Conservation (phyloP, 2,888 invertebrate species). For the Frankliniella fusca region DNA sequence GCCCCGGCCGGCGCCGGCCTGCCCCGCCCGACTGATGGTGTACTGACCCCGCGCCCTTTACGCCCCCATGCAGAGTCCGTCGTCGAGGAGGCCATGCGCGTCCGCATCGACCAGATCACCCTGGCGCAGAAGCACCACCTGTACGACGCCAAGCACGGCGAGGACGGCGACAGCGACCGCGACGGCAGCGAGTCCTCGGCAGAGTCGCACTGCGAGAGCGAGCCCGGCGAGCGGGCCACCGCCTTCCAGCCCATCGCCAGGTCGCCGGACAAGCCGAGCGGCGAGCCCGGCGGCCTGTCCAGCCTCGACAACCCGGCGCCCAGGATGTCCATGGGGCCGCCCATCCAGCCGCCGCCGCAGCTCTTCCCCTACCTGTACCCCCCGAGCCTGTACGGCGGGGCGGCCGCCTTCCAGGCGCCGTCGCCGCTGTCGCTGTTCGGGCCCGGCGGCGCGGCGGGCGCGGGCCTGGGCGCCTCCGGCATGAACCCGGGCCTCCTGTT, state of each 20-base stretch:
- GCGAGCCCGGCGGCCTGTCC: slow-evolving; percentile 10
- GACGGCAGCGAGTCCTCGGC: slow-evolving; percentile 18
- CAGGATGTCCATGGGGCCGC: slow-evolving; percentile 81
- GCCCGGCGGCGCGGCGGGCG: neutral
- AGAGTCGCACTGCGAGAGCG: slow-evolving; percentile 21
- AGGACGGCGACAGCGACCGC: slow-evolving; percentile 20
- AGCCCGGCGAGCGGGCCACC: slow-evolving; percentile 3
- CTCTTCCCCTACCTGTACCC: slow-evolving; percentile 90
- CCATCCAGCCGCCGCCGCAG: slow-evolving; percentile 68
- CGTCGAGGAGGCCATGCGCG: slow-evolving; percentile 15
- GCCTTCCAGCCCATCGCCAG: slow-evolving; percentile 4
- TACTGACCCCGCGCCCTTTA: neutral
- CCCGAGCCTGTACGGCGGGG: slow-evolving; percentile 62
- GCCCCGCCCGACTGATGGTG: neutral
- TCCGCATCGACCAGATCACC: slow-evolving; percentile 18
- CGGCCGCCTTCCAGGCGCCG: neutral
- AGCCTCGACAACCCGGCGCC: slow-evolving; percentile 63
- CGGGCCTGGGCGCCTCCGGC: slow-evolving; percentile 50
- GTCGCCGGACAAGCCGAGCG: slow-evolving; percentile 14
- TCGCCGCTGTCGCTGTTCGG: slow-evolving; percentile 14
- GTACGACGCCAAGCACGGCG: slow-evolving; percentile 21
- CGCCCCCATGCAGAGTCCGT: neutral
- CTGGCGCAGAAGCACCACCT: slow-evolving; percentile 18
- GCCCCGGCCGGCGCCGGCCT: neutral
- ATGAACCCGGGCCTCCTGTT: slow-evolving; percentile 65